Percentiles rank a stretch among this genome's conserved stretches.
Evolutionary conservation across 1,140 invertebrate genomes (phyloP).

Genomic region (Diploscapter pachys): DNA sequence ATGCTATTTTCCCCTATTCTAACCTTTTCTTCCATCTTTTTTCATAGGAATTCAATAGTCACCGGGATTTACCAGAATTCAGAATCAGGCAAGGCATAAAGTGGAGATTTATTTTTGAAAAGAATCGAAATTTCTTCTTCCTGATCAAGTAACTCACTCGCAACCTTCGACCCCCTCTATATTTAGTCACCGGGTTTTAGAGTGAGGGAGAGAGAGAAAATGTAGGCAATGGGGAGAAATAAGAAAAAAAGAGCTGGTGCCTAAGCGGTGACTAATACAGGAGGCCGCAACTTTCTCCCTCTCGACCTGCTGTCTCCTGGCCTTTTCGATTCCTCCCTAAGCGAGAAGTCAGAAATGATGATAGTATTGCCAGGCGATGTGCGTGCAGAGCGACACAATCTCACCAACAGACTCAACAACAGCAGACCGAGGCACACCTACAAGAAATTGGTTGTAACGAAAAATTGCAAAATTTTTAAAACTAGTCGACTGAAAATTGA

Average conservation of each 20-base stretch:
- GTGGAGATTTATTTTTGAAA: neutral
- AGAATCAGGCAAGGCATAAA: no score
- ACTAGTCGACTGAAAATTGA: neutral
- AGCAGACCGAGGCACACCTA: conserved; percentile 14
- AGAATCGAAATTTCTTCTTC: conserved; percentile 4
- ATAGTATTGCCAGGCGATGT: conserved; percentile 23
- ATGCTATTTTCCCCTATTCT: no score
- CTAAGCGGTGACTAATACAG: no score
- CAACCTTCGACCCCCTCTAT: no score
- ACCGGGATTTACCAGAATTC: no score
- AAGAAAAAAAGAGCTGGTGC: no score
- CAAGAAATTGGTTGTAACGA: neutral
- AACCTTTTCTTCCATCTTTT: no score
- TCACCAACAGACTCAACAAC: conserved; percentile 5
- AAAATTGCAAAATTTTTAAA: conserved; percentile 7
- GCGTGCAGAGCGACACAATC: conserved; percentile 4
- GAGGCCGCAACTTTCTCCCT: no score
- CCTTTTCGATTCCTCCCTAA: conserved; percentile 18
- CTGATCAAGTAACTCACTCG: neutral
- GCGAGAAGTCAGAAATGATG: conserved; percentile 22
- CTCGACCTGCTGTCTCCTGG: neutral
- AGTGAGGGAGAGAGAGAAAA: no score
- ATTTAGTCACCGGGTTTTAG: no score
- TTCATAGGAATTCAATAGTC: no score
- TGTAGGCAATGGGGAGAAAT: no score